Base-by-base conservation (phyloP, 2,113 vertebrate species). In the Python bivittatus region DNA sequence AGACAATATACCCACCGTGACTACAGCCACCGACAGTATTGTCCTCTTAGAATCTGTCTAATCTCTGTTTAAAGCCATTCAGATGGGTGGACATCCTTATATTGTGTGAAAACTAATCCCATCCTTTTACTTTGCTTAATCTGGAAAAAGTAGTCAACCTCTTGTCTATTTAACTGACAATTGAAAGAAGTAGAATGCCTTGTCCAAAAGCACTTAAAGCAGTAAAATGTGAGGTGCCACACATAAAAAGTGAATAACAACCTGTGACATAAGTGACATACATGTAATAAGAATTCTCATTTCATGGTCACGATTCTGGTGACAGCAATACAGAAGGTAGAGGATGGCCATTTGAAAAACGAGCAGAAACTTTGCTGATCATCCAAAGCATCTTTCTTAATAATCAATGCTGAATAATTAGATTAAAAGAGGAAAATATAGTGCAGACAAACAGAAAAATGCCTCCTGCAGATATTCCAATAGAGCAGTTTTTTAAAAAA, bases 381-480 rank as follows among this genome's bases (percentile, higher is more conserved):
- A 90, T 92, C 93, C 85, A 25, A 90, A 94, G 68, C 90, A 91
- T 38, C 68, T 85, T 89, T 93, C 94, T 96, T 94, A 96, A 96
- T 94, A 95, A 96, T 89, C 95, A 93, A 96, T 96, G 95, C 93
- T 91, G 91, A 96, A 96, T 96, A 96, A 97, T 96, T 96, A 95
- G 95, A 96, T 96, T 95, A 96, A 95, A 96, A 94, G 86, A 96
- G 95, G 95, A 96, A 95, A 96, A 95, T 95, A 95, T 96, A 94
- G 94, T 92, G 91, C 93, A 95, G 93, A 93, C 93, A 94, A 95
- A 93, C 87, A 96, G 91, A 95, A 96, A 94, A 97, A 93, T 91
- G 94, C 92, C 93, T 93, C 93, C 94, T 94, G 83, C 83, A 92
- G 91, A 92, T 96, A 79, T 94, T 95, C 91, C 89, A 87, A 88